Conservation (phyloP, 2,113 vertebrate species). For the Phylloscopus trochilus region DNA sequence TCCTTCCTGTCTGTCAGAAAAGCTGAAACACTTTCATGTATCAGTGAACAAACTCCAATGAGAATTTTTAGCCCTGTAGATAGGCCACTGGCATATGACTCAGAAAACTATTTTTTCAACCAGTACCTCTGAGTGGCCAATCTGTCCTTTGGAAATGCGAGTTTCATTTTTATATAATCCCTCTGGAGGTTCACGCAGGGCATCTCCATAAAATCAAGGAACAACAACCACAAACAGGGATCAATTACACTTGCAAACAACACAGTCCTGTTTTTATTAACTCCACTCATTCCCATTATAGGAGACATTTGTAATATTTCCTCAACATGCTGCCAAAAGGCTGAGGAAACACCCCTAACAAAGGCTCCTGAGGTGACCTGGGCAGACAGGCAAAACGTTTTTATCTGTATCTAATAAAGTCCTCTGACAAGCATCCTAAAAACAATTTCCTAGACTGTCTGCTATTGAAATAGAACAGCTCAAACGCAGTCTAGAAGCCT, state of each 20-base stretch:
- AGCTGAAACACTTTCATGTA: neutral
- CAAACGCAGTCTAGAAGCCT: neutral
- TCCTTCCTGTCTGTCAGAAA: neutral
- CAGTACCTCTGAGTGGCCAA: neutral
- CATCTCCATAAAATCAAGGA: neutral
- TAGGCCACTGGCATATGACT: constrained; percentile 16
- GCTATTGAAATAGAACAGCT: neutral
- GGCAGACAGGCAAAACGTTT: neutral
- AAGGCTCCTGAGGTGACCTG: neutral
- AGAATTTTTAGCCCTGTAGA: constrained; percentile 40
- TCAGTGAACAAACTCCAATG: neutral
- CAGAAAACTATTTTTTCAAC: constrained; percentile 34
- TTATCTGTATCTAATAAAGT: neutral
- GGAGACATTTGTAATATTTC: neutral
- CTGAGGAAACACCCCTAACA: neutral
- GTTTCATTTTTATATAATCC: neutral
- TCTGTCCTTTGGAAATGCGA: neutral
- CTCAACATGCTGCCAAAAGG: neutral
- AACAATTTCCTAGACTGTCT: neutral
- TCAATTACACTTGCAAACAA: neutral
- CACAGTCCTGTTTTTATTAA: neutral
- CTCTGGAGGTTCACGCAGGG: neutral
- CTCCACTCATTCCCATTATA: neutral
- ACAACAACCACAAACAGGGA: neutral
- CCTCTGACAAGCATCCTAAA: neutral